Evolutionary conservation across 1,140 invertebrate genomes (phyloP), one percentile per base, ranked within the genome.

Genomic region (Ylistrum balloti): DNA sequence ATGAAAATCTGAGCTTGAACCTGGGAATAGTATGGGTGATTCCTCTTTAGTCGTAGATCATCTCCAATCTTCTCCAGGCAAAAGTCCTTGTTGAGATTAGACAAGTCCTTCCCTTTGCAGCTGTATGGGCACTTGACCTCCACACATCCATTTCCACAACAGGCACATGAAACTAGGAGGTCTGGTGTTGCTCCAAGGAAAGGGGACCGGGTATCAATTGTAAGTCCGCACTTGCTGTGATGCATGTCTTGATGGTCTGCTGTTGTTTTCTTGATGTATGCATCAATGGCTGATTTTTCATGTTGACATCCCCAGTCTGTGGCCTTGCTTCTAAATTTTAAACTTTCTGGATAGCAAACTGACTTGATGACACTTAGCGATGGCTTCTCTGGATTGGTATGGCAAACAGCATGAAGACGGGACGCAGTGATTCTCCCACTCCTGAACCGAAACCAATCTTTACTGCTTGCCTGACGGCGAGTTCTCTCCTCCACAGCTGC

Each of bases 101-200:
- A 17, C n/a, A 38, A n/a, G 32, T 28, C 91, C 85, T 32, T n/a
- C n/a, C n/a, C 87, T 88, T 13, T 89, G 35, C 5, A 32, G 45
- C 89, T 91, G 41, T 89, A 92, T 34, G 91, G 90, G 45, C 92
- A 92, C 86, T 93, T 93, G 20, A 93, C 89, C 91, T 93, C 91
- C 11, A 93, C n/a, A 33, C 88, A 22, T 28, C 86, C 88, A 35
- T 91, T 86, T 20, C 92, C 93, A 91, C 93, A 94, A 85, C 93
- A 93, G 33, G 89, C 45, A 90, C 92, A 93, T 41, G 32, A n/a
- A n/a, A n/a, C n/a, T n/a, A n/a, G n/a, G n/a, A n/a, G n/a, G n/a
- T n/a, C n/a, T n/a, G n/a, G n/a, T 11, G 89, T 90, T 41, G 92
- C 91, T 74, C 90, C 91, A n/a, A 92, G 41, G 88, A 88, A 92